These are phyloP conservation scores for Muscidifurax raptorellus DNA, from an alignment of 1,140 invertebrate genomes.

Conservation along the genomic window DNA sequence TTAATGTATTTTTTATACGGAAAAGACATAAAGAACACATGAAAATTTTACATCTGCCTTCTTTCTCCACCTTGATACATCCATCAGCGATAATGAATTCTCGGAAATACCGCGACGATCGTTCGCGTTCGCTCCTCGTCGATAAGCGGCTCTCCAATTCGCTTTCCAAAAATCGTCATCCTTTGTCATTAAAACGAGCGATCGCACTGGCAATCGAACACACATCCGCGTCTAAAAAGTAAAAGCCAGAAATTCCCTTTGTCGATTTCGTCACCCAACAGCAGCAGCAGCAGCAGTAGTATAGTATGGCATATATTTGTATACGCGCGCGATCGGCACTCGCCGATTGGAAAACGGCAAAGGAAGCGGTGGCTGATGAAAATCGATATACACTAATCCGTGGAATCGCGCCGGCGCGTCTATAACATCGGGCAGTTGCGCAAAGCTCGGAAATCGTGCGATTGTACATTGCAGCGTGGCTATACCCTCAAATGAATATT, in stretches of 20 bases:
- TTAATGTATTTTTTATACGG: constrained; percentile 66
- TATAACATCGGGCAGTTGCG: constrained; percentile 34
- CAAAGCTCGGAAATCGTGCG: constrained; percentile 35
- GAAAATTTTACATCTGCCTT: constrained; percentile 21
- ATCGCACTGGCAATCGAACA: too few species aligned
- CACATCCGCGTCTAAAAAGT: neutral
- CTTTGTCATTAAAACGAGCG: neutral
- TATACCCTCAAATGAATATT: neutral
- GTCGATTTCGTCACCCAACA: constrained; percentile 20
- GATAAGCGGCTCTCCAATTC: too few species aligned
- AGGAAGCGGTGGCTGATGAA: constrained; percentile 24
- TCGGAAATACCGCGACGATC: neutral
- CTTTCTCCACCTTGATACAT: too few species aligned
- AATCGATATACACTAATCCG: constrained; percentile 20
- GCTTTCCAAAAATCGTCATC: neutral
- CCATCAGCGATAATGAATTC: too few species aligned
- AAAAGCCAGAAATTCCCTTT: constrained; percentile 17
- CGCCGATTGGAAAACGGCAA: constrained; percentile 28
- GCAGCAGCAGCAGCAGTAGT: neutral
- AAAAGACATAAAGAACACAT: constrained; percentile 62
- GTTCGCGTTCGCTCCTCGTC: too few species aligned
- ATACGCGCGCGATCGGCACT: neutral
- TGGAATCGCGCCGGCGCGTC: neutral
- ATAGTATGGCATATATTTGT: neutral
- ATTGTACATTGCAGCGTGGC: constrained; percentile 29